Evolutionary conservation across 1,140 invertebrate species (phyloP), one percentile per base, ranked within the genome.

Genomic region (Cyclargus thomasi): DNA sequence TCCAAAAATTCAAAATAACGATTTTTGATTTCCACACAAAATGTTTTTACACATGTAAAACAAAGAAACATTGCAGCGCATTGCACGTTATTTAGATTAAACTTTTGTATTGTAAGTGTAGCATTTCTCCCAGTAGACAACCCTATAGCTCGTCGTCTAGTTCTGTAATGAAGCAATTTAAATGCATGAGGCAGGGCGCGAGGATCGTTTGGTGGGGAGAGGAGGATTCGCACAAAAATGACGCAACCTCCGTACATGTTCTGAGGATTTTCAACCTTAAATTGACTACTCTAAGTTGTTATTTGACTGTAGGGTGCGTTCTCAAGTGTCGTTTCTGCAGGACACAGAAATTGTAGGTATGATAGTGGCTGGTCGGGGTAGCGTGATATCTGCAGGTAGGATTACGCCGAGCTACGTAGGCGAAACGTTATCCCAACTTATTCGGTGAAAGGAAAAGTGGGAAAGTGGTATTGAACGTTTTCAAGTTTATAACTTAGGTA

Each of bases 91-190:
- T 75, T 76, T 76, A 67, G 67, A 63, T 29, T 53, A 72, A 76
- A 76, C 65, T 76, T 76, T 59, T 59, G 55, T 59, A 59, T 59
- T 59, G 55, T 59, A 59, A 47, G 14, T 67, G 57, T 64, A 67
- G 59, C 57, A 80, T 82, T 86, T 81, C 79, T 81, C 82, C 76
- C 81, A 74, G 71, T 75, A 77, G 86, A 75, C 87, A 90, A 83
- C 87, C 87, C 87, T 90, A 79, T 68, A 67, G 70, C 68, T 67
- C 75, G 76, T 71, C 83, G 80, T 88, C 86, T 88, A 86, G 82
- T 80, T 84, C 85, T 74, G 81, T 91, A 91, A 91, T 91, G 90
- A 91, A 91, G 89, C 89, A 91, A 91, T 91, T 90, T 91, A 91
- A 91, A 91, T 91, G 90, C 90, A 91, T 91, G 90, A 91, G 86